A percentile compares a stretch with the other conserved stretches of the same genome.
Evolutionary conservation across 2,888 invertebrate species (phyloP).

Genomic region (Volucella inanis): DNA sequence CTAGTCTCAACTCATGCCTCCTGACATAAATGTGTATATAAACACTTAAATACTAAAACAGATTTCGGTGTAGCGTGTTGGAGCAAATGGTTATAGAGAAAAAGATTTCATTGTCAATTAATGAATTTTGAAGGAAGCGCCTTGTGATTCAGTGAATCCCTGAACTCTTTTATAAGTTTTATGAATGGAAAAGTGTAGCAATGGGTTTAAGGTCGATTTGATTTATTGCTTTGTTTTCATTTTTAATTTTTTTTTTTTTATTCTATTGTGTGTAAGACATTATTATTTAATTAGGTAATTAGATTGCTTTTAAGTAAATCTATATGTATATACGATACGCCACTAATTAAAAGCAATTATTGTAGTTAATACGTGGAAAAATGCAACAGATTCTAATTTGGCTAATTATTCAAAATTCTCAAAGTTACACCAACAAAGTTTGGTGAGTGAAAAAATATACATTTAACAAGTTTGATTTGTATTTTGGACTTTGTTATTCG

Average conservation of each 20-base stretch:
- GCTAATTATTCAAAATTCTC: background rate
- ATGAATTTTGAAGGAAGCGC: slow-evolving; percentile 45
- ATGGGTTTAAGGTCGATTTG: slow-evolving; percentile 11
- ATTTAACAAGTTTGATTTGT: no score
- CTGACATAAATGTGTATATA: slow-evolving; percentile 7
- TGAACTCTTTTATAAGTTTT: slow-evolving; percentile 39
- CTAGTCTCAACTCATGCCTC: background rate
- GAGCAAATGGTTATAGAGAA: slow-evolving; percentile 38
- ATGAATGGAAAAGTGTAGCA: slow-evolving; percentile 43
- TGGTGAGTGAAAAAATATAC: no score
- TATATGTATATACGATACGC: background rate
- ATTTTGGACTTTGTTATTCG: no score
- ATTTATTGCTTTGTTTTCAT: slow-evolving; percentile 9
- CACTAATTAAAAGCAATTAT: background rate
- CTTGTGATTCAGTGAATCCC: slow-evolving; percentile 39
- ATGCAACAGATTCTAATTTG: slow-evolving; percentile 14
- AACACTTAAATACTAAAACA: slow-evolving; percentile 20
- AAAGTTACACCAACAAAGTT: background rate
- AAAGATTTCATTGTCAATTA: slow-evolving; percentile 55
- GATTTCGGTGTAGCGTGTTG: slow-evolving; percentile 39
- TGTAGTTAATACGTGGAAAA: background rate
- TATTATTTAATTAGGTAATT: background rate
- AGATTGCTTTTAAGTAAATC: background rate
- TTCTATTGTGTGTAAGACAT: no score
- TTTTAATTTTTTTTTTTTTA: background rate